A percentile compares a stretch with the other conserved stretches of the same genome.
Conservation (phyloP, 2,797 vertebrate genomes). For the Sebastes minor region DNA sequence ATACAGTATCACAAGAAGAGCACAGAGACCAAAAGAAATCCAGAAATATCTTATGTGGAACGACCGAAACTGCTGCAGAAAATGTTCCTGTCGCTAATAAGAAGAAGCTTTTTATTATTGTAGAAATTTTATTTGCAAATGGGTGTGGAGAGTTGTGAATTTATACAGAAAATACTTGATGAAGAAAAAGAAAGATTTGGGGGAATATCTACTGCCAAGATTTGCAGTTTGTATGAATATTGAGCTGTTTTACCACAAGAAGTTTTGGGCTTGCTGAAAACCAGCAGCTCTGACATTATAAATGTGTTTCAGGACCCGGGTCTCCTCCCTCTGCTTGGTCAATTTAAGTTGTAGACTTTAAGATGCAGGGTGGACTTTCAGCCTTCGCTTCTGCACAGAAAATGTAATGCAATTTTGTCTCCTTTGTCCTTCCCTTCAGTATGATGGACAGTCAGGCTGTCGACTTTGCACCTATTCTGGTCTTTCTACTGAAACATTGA, state of each 20-base stretch:
- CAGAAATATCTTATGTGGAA: not conserved
- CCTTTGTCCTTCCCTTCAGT: not conserved
- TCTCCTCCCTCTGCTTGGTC: not conserved
- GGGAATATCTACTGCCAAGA: not conserved
- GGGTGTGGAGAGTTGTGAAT: not conserved
- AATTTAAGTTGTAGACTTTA: not conserved
- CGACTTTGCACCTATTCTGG: not conserved
- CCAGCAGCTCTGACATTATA: not conserved
- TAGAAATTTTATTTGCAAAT: not conserved
- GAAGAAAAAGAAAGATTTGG: not conserved
- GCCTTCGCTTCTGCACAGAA: not conserved
- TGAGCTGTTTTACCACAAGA: not conserved
- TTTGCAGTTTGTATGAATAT: not conserved
- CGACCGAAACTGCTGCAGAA: not conserved
- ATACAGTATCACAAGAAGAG: not conserved
- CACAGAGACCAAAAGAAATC: not conserved
- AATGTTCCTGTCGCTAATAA: not conserved
- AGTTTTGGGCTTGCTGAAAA: not conserved
- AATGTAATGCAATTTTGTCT: not conserved
- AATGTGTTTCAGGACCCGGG: rapidly evolving
- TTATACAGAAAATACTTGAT: not conserved
- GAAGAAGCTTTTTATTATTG: not conserved
- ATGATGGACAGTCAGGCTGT: slow-evolving; percentile 3
- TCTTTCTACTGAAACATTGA: not conserved
- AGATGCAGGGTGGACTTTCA: not conserved